phyloP scores from a whole-genome alignment of 2,797 vertebrate species.

The Iguana delicatissima region DNA sequence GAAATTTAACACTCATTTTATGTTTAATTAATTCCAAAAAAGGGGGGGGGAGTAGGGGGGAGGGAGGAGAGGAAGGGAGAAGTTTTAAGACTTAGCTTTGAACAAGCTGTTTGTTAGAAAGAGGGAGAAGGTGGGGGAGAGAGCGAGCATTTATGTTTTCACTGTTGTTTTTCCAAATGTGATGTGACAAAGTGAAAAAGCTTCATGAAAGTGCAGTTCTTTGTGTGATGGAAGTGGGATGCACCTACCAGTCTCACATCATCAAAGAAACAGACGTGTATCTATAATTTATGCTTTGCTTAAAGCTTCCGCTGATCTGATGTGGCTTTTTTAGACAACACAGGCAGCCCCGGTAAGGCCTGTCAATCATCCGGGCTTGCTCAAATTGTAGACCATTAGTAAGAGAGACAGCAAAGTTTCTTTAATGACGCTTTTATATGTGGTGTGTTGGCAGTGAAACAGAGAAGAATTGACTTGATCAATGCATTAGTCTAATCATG shows the following conservation, averaged over 20 bases:
- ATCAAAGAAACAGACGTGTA: conserved; percentile 85
- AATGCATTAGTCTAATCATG: conserved; percentile 86
- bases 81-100: conserved; percentile 76
- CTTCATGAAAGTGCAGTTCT: conserved; percentile 82
- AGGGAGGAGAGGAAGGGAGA: conserved; percentile 28
- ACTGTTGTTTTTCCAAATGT: conserved; percentile 91
- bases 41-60: conserved; percentile 28
- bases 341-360: conserved; percentile 81
- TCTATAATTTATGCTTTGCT: conserved; percentile 90
- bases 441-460: conserved; percentile 85
- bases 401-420: conserved; percentile 81
- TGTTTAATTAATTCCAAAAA: conserved; percentile 83
- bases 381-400: conserved; percentile 85
- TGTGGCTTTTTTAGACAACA: conserved; percentile 86
- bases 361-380: conserved; percentile 84
- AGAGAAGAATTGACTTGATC: conserved; percentile 88
- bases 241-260: conserved; percentile 82
- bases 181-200: conserved; percentile 89
- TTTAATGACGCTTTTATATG: conserved; percentile 86
- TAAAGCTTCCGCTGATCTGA: conserved; percentile 84
- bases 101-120: conserved; percentile 84
- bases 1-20: conserved; percentile 81
- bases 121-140: conserved; percentile 54
- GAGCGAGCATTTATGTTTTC: conserved; percentile 85
- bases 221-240: conserved; percentile 80